A percentile compares a stretch with the other conserved stretches of the same genome.
Conservation (phyloP, 1,140 invertebrate genomes). For the Zaprionus kolodkinae region DNA sequence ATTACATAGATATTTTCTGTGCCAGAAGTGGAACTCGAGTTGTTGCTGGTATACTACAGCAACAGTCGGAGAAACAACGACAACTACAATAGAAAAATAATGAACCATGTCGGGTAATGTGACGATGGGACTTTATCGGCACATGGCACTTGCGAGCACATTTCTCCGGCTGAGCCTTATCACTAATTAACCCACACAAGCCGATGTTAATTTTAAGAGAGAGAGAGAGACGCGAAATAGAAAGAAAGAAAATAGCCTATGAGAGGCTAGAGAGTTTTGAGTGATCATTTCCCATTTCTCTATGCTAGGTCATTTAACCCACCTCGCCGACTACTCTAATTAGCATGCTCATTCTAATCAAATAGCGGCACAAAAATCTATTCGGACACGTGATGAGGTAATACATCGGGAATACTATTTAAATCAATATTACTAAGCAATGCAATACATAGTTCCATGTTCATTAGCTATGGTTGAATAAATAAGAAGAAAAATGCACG, state of each 20-base stretch:
- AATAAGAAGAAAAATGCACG: slow-evolving; percentile 3
- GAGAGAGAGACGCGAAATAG: not conserved
- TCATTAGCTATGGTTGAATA: slow-evolving; percentile 31
- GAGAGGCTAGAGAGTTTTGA: not conserved
- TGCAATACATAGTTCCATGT: slow-evolving; percentile 6
- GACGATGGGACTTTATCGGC: slow-evolving; percentile 31
- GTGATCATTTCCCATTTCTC: slow-evolving; percentile 20
- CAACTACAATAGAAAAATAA: not conserved
- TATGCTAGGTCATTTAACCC: slow-evolving; percentile 72
- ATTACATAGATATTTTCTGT: slow-evolving; percentile 1
- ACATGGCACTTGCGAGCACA: slow-evolving; percentile 13
- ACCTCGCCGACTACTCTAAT: slow-evolving; percentile 51
- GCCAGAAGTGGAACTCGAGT: slow-evolving; percentile 2
- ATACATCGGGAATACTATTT: slow-evolving; percentile 25
- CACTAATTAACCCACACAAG: slow-evolving; percentile 38
- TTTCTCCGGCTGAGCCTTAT: slow-evolving; percentile 40
- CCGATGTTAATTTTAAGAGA: slow-evolving; percentile 16
- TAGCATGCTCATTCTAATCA: slow-evolving; percentile 65
- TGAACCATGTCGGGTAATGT: not conserved
- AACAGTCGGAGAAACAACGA: slow-evolving; percentile 10
- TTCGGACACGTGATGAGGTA: slow-evolving; percentile 63
- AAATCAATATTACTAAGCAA: slow-evolving; percentile 25
- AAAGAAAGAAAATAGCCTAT: not conserved
- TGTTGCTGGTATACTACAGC: slow-evolving; percentile 29
- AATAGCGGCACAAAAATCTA: slow-evolving; percentile 30